Percentiles rank a stretch among this genome's conserved stretches.
phyloP scores from a whole-genome alignment of 2,888 invertebrate species.

The Platycheirus albimanus region DNA sequence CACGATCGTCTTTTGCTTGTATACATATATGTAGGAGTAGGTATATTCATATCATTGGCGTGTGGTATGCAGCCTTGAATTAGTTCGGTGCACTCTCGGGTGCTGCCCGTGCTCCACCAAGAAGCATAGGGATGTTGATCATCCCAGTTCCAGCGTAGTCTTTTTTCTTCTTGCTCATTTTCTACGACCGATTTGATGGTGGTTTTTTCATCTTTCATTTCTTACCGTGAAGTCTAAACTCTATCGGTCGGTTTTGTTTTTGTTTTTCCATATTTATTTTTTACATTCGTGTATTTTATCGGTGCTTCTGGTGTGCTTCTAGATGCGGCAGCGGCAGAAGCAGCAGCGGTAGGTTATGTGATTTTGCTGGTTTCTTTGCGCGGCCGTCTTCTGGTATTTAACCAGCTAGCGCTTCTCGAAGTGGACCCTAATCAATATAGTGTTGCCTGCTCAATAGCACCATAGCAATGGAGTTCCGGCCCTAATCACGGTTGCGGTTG shows the following conservation, averaged over 20 bases:
- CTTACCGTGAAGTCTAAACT: slow-evolving; percentile 21
- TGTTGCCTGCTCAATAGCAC: slow-evolving; percentile 66
- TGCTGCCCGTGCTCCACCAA: slow-evolving; percentile 62
- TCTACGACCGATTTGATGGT: slow-evolving; percentile 40
- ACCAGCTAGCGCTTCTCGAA: slow-evolving; percentile 44
- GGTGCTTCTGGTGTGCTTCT: slow-evolving; percentile 57
- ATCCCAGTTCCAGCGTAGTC: slow-evolving; percentile 31
- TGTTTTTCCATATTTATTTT: slow-evolving; percentile 55
- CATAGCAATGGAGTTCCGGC: slow-evolving; percentile 65
- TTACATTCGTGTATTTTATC: slow-evolving; percentile 62
- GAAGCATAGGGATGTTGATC: slow-evolving; percentile 51
- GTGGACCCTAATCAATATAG: slow-evolving; percentile 69
- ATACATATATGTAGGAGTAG: slow-evolving; percentile 9
- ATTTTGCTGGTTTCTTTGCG: slow-evolving; percentile 69
- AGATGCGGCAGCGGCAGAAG: too few relatives aligned
- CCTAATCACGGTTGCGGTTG: slow-evolving; percentile 30
- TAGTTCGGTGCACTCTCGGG: slow-evolving; percentile 83
- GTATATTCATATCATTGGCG: slow-evolving; percentile 73
- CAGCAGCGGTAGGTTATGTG: too few relatives aligned
- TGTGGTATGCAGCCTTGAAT: slow-evolving; percentile 83
- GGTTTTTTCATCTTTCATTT: slow-evolving; percentile 42
- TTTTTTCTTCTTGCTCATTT: slow-evolving; percentile 13
- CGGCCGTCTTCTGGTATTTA: slow-evolving; percentile 60
- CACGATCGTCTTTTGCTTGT: slow-evolving; percentile 33
- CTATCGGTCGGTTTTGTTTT: slow-evolving; percentile 56